Evolutionary conservation across 2,888 invertebrate genomes (phyloP).

Genomic region (Dolichomitus sp.): DNA sequence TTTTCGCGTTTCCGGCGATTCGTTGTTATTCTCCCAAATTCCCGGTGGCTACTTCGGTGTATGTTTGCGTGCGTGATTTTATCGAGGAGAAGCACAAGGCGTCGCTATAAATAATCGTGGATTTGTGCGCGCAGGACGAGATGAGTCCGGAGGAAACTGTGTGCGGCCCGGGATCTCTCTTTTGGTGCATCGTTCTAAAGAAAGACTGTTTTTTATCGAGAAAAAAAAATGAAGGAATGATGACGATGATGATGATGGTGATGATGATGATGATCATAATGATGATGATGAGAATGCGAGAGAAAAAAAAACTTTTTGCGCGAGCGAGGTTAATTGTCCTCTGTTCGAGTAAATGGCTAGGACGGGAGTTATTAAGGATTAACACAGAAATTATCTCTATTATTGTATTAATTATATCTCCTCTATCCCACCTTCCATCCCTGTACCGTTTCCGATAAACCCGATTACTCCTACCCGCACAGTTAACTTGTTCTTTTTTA

Average conservation of each 20-base stretch:
- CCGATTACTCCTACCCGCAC: constrained; percentile 41
- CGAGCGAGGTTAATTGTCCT: constrained; percentile 53
- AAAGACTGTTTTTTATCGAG: constrained; percentile 79
- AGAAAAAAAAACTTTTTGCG: constrained; percentile 63
- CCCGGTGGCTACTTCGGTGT: constrained; percentile 32
- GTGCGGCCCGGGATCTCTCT: constrained; percentile 68
- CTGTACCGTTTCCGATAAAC: constrained; percentile 38
- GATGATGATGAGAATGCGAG: constrained; percentile 53
- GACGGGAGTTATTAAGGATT: constrained; percentile 70
- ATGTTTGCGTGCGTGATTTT: constrained; percentile 4
- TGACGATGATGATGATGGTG: constrained; percentile 49
- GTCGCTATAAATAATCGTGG: constrained; percentile 7
- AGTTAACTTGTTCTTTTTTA: constrained; percentile 37
- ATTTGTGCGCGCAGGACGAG: background rate
- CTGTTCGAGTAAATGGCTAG: constrained; percentile 54
- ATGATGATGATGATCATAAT: constrained; percentile 41
- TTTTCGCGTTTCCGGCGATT: constrained; percentile 58
- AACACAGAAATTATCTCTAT: constrained; percentile 70
- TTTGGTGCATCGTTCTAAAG: constrained; percentile 74
- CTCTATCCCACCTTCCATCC: background rate
- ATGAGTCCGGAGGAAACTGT: constrained; percentile 1
- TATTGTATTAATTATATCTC: constrained; percentile 69
- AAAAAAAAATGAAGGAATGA: constrained; percentile 61
- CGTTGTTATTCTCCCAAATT: constrained; percentile 63
- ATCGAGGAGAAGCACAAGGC: background rate